Evolutionary conservation across 2,797 vertebrate species (phyloP).

Genomic region (Phyllotis vaccarum): DNA sequence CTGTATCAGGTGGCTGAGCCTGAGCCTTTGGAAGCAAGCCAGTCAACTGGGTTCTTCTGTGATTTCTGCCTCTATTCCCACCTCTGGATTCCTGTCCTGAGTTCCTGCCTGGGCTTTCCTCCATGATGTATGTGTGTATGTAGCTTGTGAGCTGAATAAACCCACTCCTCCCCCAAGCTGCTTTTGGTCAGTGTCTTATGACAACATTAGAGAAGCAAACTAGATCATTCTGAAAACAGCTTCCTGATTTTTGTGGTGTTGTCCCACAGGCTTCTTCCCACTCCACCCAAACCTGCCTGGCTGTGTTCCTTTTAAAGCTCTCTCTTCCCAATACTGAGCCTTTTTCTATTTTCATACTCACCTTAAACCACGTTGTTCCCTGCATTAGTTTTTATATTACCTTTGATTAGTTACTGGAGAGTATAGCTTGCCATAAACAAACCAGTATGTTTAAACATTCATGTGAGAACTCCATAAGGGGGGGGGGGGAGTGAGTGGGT

Average conservation of each 20-base stretch:
- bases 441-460: background rate
- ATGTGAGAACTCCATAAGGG: background rate
- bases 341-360: background rate
- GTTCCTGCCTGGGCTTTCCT: background rate
- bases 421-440: background rate
- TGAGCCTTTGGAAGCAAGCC: background rate
- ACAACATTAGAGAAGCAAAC: background rate
- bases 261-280: background rate
- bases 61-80: background rate
- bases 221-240: background rate
- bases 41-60: background rate
- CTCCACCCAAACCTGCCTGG: background rate
- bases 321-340: background rate
- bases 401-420: background rate
- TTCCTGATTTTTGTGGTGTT: background rate
- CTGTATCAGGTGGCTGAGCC: background rate
- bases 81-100: background rate
- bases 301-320: background rate
- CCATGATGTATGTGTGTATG: background rate
- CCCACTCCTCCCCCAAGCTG: background rate
- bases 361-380: background rate
- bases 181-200: background rate
- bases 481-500: background rate
- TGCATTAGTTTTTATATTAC: slow-evolving; percentile 16
- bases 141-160: background rate